Evolutionary conservation across 2,113 vertebrate species (phyloP).

Genomic region (Potamarius usumacintae): DNA sequence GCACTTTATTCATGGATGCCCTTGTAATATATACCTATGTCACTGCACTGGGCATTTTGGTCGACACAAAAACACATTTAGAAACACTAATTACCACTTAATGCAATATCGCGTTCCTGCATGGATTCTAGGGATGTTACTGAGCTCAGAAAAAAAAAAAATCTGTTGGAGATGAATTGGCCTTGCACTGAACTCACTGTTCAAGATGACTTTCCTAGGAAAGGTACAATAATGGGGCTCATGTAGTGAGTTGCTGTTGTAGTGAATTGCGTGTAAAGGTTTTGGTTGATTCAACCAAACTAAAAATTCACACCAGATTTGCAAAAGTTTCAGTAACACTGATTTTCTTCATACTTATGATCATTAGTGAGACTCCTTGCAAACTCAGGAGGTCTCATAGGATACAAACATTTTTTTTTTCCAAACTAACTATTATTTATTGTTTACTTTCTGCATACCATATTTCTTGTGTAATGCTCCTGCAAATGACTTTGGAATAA

Average conservation of each 20-base stretch:
- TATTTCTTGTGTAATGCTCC: neutral
- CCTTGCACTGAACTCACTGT: neutral
- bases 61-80: conserved; percentile 8
- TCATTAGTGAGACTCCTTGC: neutral
- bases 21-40: conserved; percentile 5
- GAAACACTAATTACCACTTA: conserved; percentile 20
- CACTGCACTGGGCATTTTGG: conserved; percentile 2
- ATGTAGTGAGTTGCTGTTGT: neutral
- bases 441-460: too few species aligned
- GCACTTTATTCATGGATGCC: conserved; percentile 30
- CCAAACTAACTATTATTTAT: neutral
- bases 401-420: neutral
- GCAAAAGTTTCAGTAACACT: neutral
- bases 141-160: neutral
- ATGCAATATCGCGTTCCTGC: conserved; percentile 4
- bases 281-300: neutral
- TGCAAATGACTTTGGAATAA: neutral
- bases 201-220: neutral
- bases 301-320: neutral
- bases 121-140: conserved; percentile 19
- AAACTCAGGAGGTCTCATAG: neutral
- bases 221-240: neutral
- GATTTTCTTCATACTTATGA: neutral
- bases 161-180: neutral
- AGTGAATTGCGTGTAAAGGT: neutral